phyloP scores from a whole-genome alignment of 2,113 vertebrate genomes.

The Python bivittatus region DNA sequence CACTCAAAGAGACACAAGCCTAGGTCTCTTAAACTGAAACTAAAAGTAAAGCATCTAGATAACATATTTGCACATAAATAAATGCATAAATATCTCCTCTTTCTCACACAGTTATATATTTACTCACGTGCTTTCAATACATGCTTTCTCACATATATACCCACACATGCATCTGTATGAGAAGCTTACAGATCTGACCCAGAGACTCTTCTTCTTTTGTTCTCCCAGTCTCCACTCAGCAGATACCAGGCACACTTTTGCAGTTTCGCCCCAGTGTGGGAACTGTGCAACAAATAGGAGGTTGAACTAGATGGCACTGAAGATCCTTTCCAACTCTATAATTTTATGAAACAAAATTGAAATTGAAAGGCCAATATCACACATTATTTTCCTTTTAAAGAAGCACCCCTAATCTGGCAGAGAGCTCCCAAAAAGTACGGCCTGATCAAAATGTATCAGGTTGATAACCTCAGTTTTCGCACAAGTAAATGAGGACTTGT shows the following conservation, averaged over 20 bases:
- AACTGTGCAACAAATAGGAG: not conserved
- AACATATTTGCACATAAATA: not conserved
- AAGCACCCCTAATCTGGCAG: not conserved
- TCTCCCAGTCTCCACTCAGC: not conserved
- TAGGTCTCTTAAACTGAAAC: not conserved
- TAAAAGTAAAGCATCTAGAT: not conserved
- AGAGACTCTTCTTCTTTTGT: not conserved
- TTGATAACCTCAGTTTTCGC: not conserved
- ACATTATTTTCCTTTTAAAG: not conserved
- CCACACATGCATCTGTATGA: not conserved
- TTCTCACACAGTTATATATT: not conserved
- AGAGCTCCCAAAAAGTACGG: not conserved
- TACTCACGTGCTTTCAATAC: not conserved
- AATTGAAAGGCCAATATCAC: not conserved
- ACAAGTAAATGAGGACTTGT: not conserved
- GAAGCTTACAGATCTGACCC: not conserved
- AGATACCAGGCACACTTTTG: not conserved
- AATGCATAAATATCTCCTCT: not conserved
- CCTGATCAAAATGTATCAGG: not conserved
- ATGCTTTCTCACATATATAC: not conserved
- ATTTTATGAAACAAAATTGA: not conserved
- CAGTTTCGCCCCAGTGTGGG: not conserved
- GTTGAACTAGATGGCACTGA: not conserved
- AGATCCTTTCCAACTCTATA: not conserved
- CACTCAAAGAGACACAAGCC: not conserved